Base-by-base conservation (phyloP, 2,113 vertebrate genomes). In the Saguinus imperator region DNA sequence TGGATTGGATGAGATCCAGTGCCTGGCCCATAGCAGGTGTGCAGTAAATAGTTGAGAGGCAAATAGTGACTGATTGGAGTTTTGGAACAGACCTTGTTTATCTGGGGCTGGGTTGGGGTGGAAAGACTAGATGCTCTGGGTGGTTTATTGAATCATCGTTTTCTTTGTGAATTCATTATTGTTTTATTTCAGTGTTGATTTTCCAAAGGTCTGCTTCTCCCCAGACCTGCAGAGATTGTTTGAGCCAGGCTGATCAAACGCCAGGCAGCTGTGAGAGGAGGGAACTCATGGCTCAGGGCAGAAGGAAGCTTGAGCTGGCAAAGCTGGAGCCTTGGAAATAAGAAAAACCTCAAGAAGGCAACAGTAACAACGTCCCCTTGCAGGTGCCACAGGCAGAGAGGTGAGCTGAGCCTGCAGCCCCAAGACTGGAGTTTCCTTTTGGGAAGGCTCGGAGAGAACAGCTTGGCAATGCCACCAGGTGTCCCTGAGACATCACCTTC, bases 151-250 rank as follows among this genome's bases (percentile, higher is more conserved):
- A 76, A 86, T 94, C 32, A 55, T 89, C n/a, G n/a, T 92, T 92
- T 87, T 92, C 83, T 77, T 85, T 79, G 75, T 43, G 94, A 96
- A 58, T 77, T 52, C 87, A 58, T 92, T 73, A 72, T 48, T 97
- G 73, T 94, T 95, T 94, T 72, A 94, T 89, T 84, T 94, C 17
- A 25, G 48, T 17, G 70, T 72, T 95, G 90, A 70, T 94, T 87
- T 96, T 23, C 96, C 73, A 66, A 80, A 94, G 61, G 73, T 66
- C 82, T 43, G 37, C 37, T 89, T 37, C 70, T 96, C 52, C 61
- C 50, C 18, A 3, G 17, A 48, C 75, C 85, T 3, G 2, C 3
- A 2, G 40, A 23, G 40, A 66, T 10, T 3, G 58, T 83, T 94
- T 92, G 94, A 97, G 72, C 0, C 1, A 90, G 98, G 64, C 75